phyloP scores from a whole-genome alignment of 2,888 invertebrate genomes.

The Eutolmus rufibarbis region DNA sequence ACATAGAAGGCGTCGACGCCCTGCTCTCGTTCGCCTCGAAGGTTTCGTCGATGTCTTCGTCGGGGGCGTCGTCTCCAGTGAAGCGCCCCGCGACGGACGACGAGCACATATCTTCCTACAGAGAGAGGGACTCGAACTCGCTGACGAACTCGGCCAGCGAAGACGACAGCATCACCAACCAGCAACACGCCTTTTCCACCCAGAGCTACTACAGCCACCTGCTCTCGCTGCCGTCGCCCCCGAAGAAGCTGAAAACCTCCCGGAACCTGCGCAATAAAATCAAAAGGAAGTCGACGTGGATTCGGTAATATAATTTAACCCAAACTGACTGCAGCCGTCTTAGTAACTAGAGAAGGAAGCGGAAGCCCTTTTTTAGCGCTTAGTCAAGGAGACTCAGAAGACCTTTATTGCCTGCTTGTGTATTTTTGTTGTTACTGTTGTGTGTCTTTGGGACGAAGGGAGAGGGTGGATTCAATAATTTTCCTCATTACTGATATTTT shows the following conservation, averaged over 20 bases:
- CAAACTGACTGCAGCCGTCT: background rate
- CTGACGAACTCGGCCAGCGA: conserved; percentile 23
- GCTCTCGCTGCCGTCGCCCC: conserved; percentile 50
- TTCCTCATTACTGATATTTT: conserved; percentile 1
- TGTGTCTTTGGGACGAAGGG: conserved; percentile 6
- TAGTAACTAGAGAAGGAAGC: background rate
- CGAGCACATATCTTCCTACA: conserved; percentile 54
- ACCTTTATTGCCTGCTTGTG: conserved; percentile 1
- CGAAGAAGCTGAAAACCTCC: conserved; percentile 57
- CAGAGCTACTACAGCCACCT: conserved; percentile 40
- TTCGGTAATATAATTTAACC: conserved; percentile 55
- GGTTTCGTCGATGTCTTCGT: conserved; percentile 54
- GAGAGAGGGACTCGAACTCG: conserved; percentile 53
- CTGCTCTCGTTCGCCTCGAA: conserved; percentile 77
- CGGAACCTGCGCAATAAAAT: conserved; percentile 60
- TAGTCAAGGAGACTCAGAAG: background rate
- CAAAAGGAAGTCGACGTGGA: conserved; percentile 60
- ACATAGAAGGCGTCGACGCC: conserved; percentile 81
- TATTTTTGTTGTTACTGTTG: background rate
- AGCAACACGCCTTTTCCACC: conserved; percentile 36
- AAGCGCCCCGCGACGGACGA: conserved; percentile 59
- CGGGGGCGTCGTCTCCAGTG: conserved; percentile 54
- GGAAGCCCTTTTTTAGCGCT: background rate
- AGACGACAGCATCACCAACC: conserved; percentile 37
- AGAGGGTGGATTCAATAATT: background rate